Evolutionary conservation across 2,113 vertebrate species (phyloP), one percentile per base, ranked within the genome.

Genomic region (Paedocypris sp.): DNA sequence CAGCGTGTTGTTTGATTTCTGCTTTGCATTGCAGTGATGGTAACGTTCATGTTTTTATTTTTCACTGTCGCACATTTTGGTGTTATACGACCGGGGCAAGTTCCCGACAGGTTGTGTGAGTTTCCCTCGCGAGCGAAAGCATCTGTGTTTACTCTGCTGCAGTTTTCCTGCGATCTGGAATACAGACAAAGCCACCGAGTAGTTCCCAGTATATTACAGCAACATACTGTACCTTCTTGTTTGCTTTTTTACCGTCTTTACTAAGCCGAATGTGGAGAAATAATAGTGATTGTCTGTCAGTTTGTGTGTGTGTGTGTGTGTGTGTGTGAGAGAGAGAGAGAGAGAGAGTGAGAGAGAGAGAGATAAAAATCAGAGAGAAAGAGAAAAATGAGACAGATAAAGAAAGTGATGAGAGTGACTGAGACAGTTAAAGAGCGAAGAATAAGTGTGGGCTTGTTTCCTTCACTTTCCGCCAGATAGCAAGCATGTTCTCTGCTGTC

Each of bases 171-270:
- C n/a, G n/a, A n/a, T 38, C 50, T 36, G 8, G 32, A 52, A 38
- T 36, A 26, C n/a, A 41, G 36, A 29, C 7, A 54, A 41, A 26
- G 36, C 26, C 35, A 25, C 23, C 31, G 49, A 15, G 12, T 31
- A 41, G 33, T 42, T 62, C 38, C 31, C 42, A 25, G 19, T 20
- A 16, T 28, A 39, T 20, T 39, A 62, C 47, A 51, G 33, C 47
- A 51, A 26, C n/a, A n/a, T n/a, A n/a, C n/a, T n/a, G n/a, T 22
- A 29, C 25, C 16, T 28, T 62, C 19, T 50, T 62, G 47, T 51
- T 26, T 66, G 46, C 50, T n/a, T n/a, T n/a, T n/a, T n/a, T n/a
- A n/a, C n/a, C n/a, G n/a, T n/a, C n/a, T n/a, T n/a, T n/a, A n/a
- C n/a, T n/a, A n/a, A n/a, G n/a, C n/a, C n/a, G n/a, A n/a, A n/a